Percentiles rank a stretch among this genome's conserved stretches.
phyloP scores from a whole-genome alignment of 2,888 invertebrate genomes.

The Metopia argyrocephala region DNA sequence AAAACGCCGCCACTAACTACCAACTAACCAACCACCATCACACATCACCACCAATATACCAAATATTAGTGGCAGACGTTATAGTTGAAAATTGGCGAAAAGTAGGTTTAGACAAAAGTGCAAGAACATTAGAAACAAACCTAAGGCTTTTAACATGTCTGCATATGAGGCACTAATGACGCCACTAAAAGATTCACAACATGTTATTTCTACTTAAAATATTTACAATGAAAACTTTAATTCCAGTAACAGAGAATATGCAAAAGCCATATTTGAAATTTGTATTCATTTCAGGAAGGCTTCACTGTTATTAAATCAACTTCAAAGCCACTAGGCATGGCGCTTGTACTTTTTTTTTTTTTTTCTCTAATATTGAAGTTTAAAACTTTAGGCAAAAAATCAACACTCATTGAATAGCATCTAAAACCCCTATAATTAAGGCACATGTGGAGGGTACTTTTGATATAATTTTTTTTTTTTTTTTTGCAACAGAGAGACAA shows the following conservation, averaged over 20 bases:
- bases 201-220: too few relatives aligned
- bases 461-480: background rate
- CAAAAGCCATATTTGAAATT: too few relatives aligned
- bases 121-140: conserved; percentile 24
- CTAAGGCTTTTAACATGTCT: conserved; percentile 38
- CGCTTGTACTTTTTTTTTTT: conserved; percentile 68
- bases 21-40: too few relatives aligned
- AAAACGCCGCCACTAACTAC: too few relatives aligned
- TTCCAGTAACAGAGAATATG: too few relatives aligned
- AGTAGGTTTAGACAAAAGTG: conserved; percentile 1
- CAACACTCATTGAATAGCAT: conserved; percentile 62
- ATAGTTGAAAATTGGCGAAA: conserved; percentile 34
- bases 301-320: background rate
- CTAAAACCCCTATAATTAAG: conserved; percentile 77
- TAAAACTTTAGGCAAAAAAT: conserved; percentile 6
- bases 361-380: conserved; percentile 51
- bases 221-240: too few relatives aligned
- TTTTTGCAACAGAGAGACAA: background rate
- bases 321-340: conserved; percentile 68
- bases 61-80: conserved; percentile 42
- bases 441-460: conserved; percentile 73
- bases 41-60: conserved; percentile 36
- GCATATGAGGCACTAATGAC: conserved; percentile 14
- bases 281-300: background rate
- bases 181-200: too few relatives aligned